Percentiles rank a stretch among this genome's conserved stretches.
These are phyloP conservation scores for Venusia cambrica DNA, from an alignment of 2,888 invertebrate species.

Conservation along the genomic window DNA sequence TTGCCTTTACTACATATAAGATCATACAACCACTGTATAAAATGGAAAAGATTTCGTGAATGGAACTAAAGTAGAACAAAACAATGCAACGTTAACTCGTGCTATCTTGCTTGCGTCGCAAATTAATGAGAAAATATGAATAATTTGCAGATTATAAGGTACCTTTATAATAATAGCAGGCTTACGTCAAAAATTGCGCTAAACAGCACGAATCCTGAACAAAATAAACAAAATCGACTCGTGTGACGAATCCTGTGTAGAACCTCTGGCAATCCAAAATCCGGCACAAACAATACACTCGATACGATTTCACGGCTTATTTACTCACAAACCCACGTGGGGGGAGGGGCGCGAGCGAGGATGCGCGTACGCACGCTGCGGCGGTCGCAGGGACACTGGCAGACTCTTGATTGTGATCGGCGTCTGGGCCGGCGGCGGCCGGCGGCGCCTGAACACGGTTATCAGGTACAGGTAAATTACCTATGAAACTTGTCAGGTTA, in stretches of 20 bases:
- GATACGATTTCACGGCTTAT: slow-evolving; percentile 47
- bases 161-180: too few species aligned
- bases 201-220: background rate
- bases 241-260: slow-evolving; percentile 37
- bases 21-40: slow-evolving; percentile 6
- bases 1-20: slow-evolving; percentile 14
- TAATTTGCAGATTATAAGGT: too few species aligned
- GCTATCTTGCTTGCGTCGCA: too few species aligned
- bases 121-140: too few species aligned
- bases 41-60: too few species aligned
- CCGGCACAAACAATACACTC: slow-evolving; percentile 44
- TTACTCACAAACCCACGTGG: slow-evolving; percentile 71
- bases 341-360: slow-evolving; percentile 31
- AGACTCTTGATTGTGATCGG: slow-evolving; percentile 23
- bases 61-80: slow-evolving; percentile 1
- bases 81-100: background rate
- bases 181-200: slow-evolving; percentile 2
- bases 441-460: slow-evolving; percentile 51
- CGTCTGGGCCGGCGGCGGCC: too few species aligned
- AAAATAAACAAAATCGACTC: slow-evolving; percentile 54
- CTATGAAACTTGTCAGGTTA: slow-evolving; percentile 52
- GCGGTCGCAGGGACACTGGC: slow-evolving; percentile 53
- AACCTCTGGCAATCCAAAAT: slow-evolving; percentile 56
- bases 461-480: slow-evolving; percentile 63
- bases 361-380: slow-evolving; percentile 47